phyloP scores from a whole-genome alignment of 1,140 invertebrate genomes.

The Pogonognathellus flavescens region DNA sequence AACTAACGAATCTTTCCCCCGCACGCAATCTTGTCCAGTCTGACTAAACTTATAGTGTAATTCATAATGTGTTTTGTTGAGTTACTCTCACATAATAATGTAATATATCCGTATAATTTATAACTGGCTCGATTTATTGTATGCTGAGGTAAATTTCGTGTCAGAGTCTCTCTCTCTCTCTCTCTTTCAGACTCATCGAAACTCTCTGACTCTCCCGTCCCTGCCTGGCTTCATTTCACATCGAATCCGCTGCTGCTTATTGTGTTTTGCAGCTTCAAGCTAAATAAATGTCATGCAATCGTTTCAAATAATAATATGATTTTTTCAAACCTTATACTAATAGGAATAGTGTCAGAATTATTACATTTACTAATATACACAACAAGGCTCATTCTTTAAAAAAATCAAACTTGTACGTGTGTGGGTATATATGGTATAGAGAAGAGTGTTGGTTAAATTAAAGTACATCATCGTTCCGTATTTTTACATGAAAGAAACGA shows the following conservation, averaged over 20 bases:
- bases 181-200: too few species aligned
- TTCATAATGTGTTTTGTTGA: slow-evolving; percentile 36
- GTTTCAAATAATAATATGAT: background rate
- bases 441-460: background rate
- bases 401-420: slow-evolving; percentile 10
- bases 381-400: background rate
- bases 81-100: background rate
- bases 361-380: background rate
- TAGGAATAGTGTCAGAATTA: background rate
- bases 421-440: too few species aligned
- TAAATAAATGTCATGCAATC: slow-evolving; percentile 37
- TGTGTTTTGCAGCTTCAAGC: slow-evolving; percentile 6
- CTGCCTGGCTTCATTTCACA: background rate
- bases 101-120: slow-evolving; percentile 55
- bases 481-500: too few species aligned
- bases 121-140: slow-evolving; percentile 63
- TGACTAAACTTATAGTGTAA: slow-evolving; percentile 26
- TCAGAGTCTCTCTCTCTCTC: slow-evolving; percentile 34
- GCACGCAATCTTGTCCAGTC: slow-evolving; percentile 62
- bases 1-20: slow-evolving; percentile 63
- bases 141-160: slow-evolving; percentile 58
- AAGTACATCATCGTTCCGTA: background rate
- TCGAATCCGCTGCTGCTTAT: background rate
- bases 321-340: background rate
- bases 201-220: background rate